Base-by-base conservation (phyloP, 1,140 invertebrate species). In the Aphis craccivora region DNA sequence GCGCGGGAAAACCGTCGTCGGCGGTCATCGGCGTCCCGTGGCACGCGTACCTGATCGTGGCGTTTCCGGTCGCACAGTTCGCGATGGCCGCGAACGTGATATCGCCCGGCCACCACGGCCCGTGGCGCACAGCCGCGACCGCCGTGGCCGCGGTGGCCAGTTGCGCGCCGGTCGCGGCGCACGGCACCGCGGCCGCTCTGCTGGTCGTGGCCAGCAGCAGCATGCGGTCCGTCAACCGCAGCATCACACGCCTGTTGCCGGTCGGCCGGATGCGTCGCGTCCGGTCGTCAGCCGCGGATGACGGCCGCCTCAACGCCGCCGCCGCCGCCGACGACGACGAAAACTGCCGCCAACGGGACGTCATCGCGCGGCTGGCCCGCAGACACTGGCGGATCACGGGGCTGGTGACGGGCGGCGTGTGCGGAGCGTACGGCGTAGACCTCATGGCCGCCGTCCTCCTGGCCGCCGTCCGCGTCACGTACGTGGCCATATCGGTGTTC, bases 341-440 rank as follows among this genome's bases (percentile, higher is more conserved):
- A n/a, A 20, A 22, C 40, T 35, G 43, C 23, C 43, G 45, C n/a
- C n/a, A 51, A 18, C 91, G 23, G 0, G n/a, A 20, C 20, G 22
- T 35, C 30, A n/a, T 92, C 43, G 45, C 8, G 23, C 60, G 48
- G 9, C 30, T 92, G 91, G 91, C 91, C 11, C 45, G 43, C 45
- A 45, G 22, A 37, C 76, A 92, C 45, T 92, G 91, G 60, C 2
- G n/a, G 0, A 92, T 48, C 23, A 84, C 91, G 1, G 91, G 83
- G 18, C 76, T 92, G 45, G 91, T 84, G 67, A 92, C 76, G 35
- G 76, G n/a, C 18, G 91, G 48, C 25, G 91, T 92, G 45, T 92
- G 91, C 48, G 8, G 11, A 1, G 67, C 91, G 20, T 92, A 83
- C 45, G 23, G 67, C 22, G 67, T 53, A 2, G 91, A 92, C 35